phyloP scores from a whole-genome alignment of 2,797 vertebrate species.

The Megalops cyprinoides region DNA sequence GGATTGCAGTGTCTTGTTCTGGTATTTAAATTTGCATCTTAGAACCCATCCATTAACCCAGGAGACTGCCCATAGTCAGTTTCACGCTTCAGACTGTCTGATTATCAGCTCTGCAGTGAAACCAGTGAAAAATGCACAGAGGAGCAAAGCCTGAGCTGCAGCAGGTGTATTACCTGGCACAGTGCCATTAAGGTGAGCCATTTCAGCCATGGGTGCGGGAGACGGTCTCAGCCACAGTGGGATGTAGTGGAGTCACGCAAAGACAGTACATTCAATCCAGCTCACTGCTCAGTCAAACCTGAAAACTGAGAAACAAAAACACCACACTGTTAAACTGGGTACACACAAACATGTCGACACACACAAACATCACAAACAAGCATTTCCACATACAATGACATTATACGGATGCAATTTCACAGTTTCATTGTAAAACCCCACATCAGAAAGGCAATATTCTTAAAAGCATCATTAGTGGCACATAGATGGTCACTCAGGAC shows the following conservation, averaged over 20 bases:
- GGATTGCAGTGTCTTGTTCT: not conserved
- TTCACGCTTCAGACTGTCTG: not conserved
- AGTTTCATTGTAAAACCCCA: not conserved
- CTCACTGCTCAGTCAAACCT: slow-evolving; percentile 63
- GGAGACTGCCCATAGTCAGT: not conserved
- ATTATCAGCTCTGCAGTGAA: not conserved
- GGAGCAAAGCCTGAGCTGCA: not conserved
- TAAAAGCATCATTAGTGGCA: too few species aligned
- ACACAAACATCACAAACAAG: not conserved
- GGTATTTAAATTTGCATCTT: not conserved
- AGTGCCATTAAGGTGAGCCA: slow-evolving; percentile 49
- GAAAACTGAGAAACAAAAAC: slow-evolving; percentile 51
- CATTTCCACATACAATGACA: too few species aligned
- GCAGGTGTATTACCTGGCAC: slow-evolving; percentile 58
- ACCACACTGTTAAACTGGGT: slow-evolving; percentile 29
- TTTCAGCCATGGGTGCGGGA: slow-evolving; percentile 51
- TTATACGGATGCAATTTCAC: not conserved
- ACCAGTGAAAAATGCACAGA: not conserved
- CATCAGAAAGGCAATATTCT: not conserved
- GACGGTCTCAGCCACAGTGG: slow-evolving; percentile 58
- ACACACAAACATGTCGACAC: not conserved
- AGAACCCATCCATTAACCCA: not conserved
- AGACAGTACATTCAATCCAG: slow-evolving; percentile 70
- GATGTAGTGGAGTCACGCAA: slow-evolving; percentile 65
- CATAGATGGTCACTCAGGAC: too few species aligned